Percentiles rank a stretch among this genome's conserved stretches.
These are phyloP conservation scores for Gracilinanus agilis DNA, from an alignment of 2,113 vertebrate genomes.

Conservation along the genomic window DNA sequence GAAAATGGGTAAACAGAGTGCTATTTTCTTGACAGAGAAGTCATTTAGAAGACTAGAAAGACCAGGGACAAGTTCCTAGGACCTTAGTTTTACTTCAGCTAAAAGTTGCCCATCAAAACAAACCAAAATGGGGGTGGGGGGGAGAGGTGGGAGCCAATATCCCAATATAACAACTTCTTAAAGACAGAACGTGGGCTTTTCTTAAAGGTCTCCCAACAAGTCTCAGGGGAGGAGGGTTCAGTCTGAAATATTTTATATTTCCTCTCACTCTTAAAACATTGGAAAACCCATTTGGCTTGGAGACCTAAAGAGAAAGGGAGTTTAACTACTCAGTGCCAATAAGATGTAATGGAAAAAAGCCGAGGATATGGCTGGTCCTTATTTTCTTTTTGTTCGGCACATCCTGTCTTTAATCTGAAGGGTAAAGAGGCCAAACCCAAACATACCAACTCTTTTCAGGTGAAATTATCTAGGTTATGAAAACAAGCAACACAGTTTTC, in stretches of 20 bases:
- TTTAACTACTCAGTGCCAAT: conserved; percentile 66
- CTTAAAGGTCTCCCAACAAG: conserved; percentile 72
- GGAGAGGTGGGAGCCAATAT: background rate
- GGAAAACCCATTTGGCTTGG: conserved; percentile 76
- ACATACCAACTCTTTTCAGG: conserved; percentile 77
- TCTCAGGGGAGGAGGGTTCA: conserved; percentile 59
- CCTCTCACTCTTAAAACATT: conserved; percentile 74
- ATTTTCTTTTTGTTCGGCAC: conserved; percentile 72
- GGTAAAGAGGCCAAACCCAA: conserved; percentile 74
- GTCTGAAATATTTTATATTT: conserved; percentile 74
- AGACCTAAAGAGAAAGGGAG: conserved; percentile 72
- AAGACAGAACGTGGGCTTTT: conserved; percentile 37
- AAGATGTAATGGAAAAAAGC: conserved; percentile 74
- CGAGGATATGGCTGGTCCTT: conserved; percentile 58
- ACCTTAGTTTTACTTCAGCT: background rate
- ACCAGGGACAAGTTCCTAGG: background rate
- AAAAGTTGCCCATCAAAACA: background rate
- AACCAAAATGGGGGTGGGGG: background rate
- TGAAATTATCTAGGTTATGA: conserved; percentile 81
- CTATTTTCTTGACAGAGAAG: background rate
- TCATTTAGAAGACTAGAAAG: background rate
- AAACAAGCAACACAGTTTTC: conserved; percentile 73
- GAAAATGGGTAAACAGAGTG: background rate
- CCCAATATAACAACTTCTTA: conserved; percentile 26
- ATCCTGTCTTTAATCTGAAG: conserved; percentile 77